Evolutionary conservation across 2,888 invertebrate genomes (phyloP).

Genomic region (Polyploca ridens): DNA sequence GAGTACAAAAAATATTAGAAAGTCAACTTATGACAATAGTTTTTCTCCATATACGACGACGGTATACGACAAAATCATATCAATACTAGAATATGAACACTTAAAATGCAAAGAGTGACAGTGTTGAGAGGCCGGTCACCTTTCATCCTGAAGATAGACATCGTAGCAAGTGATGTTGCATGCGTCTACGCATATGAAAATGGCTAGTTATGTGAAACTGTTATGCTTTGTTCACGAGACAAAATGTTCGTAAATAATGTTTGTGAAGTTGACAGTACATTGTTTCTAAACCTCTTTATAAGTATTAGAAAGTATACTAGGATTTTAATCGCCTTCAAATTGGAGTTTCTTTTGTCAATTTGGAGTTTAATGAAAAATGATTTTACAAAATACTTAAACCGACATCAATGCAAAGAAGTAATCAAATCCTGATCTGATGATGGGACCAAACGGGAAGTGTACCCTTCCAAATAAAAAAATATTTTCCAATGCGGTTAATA

Average conservation of each 20-base stretch:
- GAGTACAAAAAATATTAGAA: neutral
- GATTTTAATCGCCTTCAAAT: too few species aligned
- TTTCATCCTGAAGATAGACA: constrained; percentile 51
- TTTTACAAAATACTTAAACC: too few species aligned
- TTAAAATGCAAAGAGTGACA: constrained; percentile 12
- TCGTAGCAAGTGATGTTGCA: constrained; percentile 24
- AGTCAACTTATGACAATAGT: neutral
- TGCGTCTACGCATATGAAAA: constrained; percentile 45
- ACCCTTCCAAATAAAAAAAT: too few species aligned
- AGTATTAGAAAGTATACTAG: too few species aligned
- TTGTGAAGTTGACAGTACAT: neutral
- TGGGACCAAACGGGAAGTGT: too few species aligned
- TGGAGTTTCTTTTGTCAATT: too few species aligned
- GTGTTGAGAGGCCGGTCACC: constrained; percentile 38
- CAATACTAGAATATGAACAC: neutral
- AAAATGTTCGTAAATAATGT: constrained; percentile 1
- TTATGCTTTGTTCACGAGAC: constrained; percentile 17
- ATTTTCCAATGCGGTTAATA: too few species aligned
- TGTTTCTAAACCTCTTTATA: neutral
- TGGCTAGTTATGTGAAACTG: constrained; percentile 38
- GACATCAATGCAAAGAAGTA: too few species aligned
- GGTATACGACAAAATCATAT: constrained; percentile 2
- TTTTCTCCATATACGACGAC: neutral
- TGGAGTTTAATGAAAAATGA: too few species aligned
- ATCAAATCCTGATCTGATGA: too few species aligned